Evolutionary conservation across 2,797 vertebrate genomes (phyloP), one percentile per base, ranked within the genome.

Genomic region (Arnoldichthys spilopterus): DNA sequence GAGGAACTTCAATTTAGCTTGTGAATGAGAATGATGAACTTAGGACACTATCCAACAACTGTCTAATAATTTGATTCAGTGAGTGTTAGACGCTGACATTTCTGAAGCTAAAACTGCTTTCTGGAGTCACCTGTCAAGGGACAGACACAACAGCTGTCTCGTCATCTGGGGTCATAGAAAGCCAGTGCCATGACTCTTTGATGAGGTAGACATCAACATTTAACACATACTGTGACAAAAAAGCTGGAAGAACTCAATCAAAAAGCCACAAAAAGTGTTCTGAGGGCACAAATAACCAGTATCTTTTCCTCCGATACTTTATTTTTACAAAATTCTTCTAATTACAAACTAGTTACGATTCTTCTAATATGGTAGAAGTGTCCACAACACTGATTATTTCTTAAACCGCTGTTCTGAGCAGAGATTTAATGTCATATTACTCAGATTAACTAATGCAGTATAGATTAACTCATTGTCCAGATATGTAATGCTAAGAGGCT

Each of bases 1-100:
- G 69, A 56, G 69, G 11, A 82, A 72, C 63, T 78, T 77, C 32
- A 54, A 54, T 68, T 64, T 56, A 69, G 30, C 68, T 30, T 24
- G 9, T 76, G 45, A 73, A 74, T 71, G 34, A n/a, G n/a, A 40
- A 74, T 13, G 26, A 71, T 47, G 54, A 59, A 82, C 12, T 53
- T 26, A 18, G 7, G 75, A 81, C 49, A 71, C 56, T 53, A 18
- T 24, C 34, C 34, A 37, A 3, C 34, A 3, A 37, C 34, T 13
- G 47, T 58, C 54, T 20, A 18, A 40, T 3, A 71, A 53, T 26
- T 45, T n/a, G 24, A 34, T 78, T 37, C 32, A 16, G 16, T 7
- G 49, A 22, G 61, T 47, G 61, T 26, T 24, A 32, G 13, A 73
- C 6, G 70, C 20, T 56, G 61, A 34, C 24, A 32, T 32, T 73